Percentiles rank a stretch among this genome's conserved stretches.
These are phyloP conservation scores for Epizoanthus illoricatus DNA, from an alignment of 92 coral and sea anemone genomes.

Conservation along the genomic window DNA sequence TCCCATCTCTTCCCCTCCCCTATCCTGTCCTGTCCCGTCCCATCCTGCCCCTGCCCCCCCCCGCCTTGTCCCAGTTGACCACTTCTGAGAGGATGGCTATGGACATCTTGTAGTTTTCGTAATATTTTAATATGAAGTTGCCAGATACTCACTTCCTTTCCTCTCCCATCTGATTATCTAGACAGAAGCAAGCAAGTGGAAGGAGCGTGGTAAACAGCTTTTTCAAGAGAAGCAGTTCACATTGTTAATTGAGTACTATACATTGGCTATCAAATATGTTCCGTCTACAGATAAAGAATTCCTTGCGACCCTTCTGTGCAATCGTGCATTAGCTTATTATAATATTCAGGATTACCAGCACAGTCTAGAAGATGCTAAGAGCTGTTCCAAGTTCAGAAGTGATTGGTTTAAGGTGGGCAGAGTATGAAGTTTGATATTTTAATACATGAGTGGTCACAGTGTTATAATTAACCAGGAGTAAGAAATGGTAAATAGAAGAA, in stretches of 20 bases:
- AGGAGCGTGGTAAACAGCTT: slow-evolving; percentile 65
- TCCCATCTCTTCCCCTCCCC: too few species aligned
- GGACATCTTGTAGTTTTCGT: too few species aligned
- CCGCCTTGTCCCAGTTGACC: too few species aligned
- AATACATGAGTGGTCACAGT: background rate
- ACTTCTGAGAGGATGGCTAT: too few species aligned
- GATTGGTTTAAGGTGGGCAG: slow-evolving; percentile 65
- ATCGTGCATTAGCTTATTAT: slow-evolving; percentile 63
- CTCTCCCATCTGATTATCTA: slow-evolving; percentile 4
- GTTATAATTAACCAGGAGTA: background rate
- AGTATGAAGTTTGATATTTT: background rate
- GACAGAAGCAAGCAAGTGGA: slow-evolving; percentile 71
- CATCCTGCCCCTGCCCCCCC: too few species aligned
- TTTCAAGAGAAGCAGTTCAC: slow-evolving; percentile 47
- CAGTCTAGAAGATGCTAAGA: slow-evolving; percentile 62
- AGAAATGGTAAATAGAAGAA: too few species aligned
- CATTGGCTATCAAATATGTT: slow-evolving; percentile 60
- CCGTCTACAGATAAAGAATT: slow-evolving; percentile 53
- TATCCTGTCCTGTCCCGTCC: too few species aligned
- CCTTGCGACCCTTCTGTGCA: slow-evolving; percentile 62
- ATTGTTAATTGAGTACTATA: slow-evolving; percentile 58
- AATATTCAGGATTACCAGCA: slow-evolving; percentile 43
- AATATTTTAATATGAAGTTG: too few species aligned
- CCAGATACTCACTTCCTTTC: background rate
- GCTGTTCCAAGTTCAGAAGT: slow-evolving; percentile 59